These are phyloP conservation scores for Oryzias celebensis DNA, from an alignment of 2,113 vertebrate genomes.

Conservation along the genomic window DNA sequence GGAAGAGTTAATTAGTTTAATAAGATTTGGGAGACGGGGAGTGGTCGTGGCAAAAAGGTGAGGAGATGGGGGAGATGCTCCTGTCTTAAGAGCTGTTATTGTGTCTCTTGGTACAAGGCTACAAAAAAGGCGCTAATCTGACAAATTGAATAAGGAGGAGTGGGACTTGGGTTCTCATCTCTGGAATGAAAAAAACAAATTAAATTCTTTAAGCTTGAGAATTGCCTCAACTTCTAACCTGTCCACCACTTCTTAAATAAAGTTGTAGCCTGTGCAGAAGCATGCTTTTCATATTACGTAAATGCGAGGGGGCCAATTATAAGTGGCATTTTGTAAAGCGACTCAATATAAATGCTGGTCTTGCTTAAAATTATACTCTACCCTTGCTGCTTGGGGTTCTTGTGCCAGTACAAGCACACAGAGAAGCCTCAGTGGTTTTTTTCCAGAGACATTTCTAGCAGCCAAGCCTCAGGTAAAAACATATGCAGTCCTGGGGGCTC, in stretches of 20 bases:
- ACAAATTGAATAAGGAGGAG: conserved; percentile 70
- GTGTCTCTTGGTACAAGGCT: conserved; percentile 55
- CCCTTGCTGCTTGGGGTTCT: background rate
- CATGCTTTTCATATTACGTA: conserved; percentile 22
- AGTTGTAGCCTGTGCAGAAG: conserved; percentile 45
- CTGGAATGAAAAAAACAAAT: conserved; percentile 71
- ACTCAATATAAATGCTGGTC: too few relatives aligned
- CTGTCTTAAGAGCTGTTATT: conserved; percentile 23
- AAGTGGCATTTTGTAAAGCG: too few relatives aligned
- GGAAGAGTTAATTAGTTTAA: conserved; percentile 76
- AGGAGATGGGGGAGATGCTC: conserved; percentile 13
- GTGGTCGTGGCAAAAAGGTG: conserved; percentile 36
- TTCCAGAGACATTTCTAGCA: background rate
- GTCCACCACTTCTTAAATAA: conserved; percentile 57
- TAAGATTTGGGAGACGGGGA: conserved; percentile 68
- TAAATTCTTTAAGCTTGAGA: conserved; percentile 54
- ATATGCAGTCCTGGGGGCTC: background rate
- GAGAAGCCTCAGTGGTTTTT: background rate
- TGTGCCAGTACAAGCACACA: conserved; percentile 1
- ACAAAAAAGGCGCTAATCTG: conserved; percentile 72
- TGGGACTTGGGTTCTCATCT: conserved; percentile 56
- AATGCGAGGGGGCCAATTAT: conserved; percentile 6
- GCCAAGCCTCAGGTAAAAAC: background rate
- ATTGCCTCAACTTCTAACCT: conserved; percentile 13
- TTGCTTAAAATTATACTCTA: background rate